phyloP scores from a whole-genome alignment of 1,140 invertebrate genomes.

The Sminthurinus signatus region DNA sequence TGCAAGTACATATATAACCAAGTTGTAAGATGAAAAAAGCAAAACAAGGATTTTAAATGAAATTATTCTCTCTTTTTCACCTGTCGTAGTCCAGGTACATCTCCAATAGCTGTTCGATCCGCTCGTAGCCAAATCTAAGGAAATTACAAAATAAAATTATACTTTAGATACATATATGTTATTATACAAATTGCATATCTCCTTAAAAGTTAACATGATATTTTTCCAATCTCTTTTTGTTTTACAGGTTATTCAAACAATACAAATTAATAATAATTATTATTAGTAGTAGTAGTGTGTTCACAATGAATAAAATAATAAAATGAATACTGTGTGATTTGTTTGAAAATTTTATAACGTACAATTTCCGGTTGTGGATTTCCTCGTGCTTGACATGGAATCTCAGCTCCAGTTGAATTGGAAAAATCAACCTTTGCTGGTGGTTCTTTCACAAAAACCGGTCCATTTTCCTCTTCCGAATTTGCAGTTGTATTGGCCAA shows the following conservation, averaged over 20 bases:
- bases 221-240: too few species aligned
- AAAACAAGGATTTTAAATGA: constrained; percentile 3
- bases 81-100: constrained; percentile 79
- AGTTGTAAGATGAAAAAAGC: neutral
- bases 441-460: constrained; percentile 85
- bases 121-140: constrained; percentile 85
- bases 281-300: too few species aligned
- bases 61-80: constrained; percentile 46
- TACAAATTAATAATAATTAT: too few species aligned
- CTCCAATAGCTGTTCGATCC: constrained; percentile 79
- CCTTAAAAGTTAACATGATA: too few species aligned
- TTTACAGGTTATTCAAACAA: too few species aligned
- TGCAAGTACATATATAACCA: constrained; percentile 14
- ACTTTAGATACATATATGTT: too few species aligned
- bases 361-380: constrained; percentile 80
- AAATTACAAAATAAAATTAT: too few species aligned
- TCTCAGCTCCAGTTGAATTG: constrained; percentile 84
- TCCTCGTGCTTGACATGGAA: constrained; percentile 85
- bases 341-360: too few species aligned
- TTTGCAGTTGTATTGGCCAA: constrained; percentile 61
- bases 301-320: too few species aligned
- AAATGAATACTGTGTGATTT: too few species aligned
- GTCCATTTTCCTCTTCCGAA: constrained; percentile 52
- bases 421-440: constrained; percentile 86
- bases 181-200: too few species aligned